Base-by-base conservation (phyloP, 2,113 vertebrate species). In the Centropus unirufus region DNA sequence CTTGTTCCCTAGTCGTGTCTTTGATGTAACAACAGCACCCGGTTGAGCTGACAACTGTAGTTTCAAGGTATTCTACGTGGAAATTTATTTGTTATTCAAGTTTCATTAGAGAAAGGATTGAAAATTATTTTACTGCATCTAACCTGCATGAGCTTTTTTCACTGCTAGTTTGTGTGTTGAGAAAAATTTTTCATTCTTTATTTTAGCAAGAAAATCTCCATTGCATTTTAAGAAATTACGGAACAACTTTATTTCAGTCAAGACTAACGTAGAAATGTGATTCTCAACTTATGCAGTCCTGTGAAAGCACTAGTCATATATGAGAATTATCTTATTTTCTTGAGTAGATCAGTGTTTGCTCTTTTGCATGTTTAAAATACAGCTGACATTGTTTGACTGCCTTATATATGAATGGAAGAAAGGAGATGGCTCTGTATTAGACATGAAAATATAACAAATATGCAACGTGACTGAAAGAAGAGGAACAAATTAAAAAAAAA, bases 381-480 rank as follows among this genome's bases (percentile, higher is more conserved):
- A 64, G 52, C 82, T 89, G 62, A 40, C 19, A 12, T 17, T 44
- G 52, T 66, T 80, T 83, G 64, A 70, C 59, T 52, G 3, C 73
- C 30, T 47, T 63, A 20, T 34, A 69, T 91, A 12, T 1, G 21
- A 73, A 22, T 47, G 9, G 40, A 73, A 59, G 76, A 46, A 66
- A 82, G 34, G 51, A 52, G 23, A 26, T 52, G 90, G 18, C 59
- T 89, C 7, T 74, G 4, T 74, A 17, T 68, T 77, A 49, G 47
- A 86, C n/a, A 21, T 91, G 81, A 74, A 91, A 84, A 77, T 58
- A 5, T n/a, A 70, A 46, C 11, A 54, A 78, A 51, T 81, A 52
- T 10, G 14, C 14, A 26, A 29, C 5, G 8, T 77, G 23, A 70
- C 40, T 75, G 66, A 63, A 19, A 42, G 49, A 51, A 55, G 46